phyloP scores from a whole-genome alignment of 2,888 invertebrate species.

The Lasioglossum lativentre region DNA sequence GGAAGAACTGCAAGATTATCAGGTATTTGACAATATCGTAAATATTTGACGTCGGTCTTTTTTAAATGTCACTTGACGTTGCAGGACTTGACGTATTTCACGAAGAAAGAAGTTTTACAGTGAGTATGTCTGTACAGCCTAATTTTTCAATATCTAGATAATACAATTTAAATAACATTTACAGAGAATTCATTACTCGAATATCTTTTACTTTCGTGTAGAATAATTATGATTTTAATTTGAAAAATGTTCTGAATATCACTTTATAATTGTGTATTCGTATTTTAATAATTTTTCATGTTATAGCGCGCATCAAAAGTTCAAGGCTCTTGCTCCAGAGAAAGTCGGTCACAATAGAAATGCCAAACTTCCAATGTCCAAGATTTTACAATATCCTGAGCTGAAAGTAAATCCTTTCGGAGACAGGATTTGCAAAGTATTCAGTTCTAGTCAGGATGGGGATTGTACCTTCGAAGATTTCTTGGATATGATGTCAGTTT shows the following conservation, averaged over 20 bases:
- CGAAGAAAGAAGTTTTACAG: slow-evolving; percentile 96
- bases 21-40: slow-evolving; percentile 86
- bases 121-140: slow-evolving; percentile 86
- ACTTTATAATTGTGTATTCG: background rate
- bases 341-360: slow-evolving; percentile 95
- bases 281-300: slow-evolving; percentile 10
- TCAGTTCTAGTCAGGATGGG: slow-evolving; percentile 94
- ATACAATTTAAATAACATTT: background rate
- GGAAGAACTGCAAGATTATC: slow-evolving; percentile 95
- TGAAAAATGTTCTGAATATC: background rate
- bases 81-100: slow-evolving; percentile 96
- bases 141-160: background rate
- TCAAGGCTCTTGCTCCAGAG: slow-evolving; percentile 95
- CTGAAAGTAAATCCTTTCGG: slow-evolving; percentile 96
- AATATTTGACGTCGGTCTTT: background rate
- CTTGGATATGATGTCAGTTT: slow-evolving; percentile 98
- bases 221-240: background rate
- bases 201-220: background rate
- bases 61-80: slow-evolving; percentile 77
- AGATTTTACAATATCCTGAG: slow-evolving; percentile 94
- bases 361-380: slow-evolving; percentile 93
- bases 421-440: slow-evolving; percentile 96
- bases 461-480: slow-evolving; percentile 98
- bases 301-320: slow-evolving; percentile 94
- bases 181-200: background rate